Base-by-base conservation (phyloP, 2,797 vertebrate species). In the Gallirallus australis region DNA sequence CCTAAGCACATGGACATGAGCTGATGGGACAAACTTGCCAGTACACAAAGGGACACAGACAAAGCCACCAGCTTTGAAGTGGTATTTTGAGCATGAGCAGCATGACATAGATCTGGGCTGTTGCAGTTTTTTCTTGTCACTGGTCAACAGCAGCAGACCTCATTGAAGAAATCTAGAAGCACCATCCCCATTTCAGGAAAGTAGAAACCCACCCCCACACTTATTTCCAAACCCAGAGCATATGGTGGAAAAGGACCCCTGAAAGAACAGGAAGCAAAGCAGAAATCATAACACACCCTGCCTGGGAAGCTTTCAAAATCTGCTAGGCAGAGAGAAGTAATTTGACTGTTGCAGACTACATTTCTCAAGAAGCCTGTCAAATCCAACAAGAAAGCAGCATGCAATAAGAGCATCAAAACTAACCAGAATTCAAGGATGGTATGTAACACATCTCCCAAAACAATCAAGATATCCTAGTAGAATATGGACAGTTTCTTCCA, bases 161-260 rank as follows among this genome's bases (percentile, higher is more conserved):
- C 19, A 12, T 0, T 30, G 27, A 52, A 57, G 54, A 92, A 72
- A 65, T 27, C 28, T 12, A 73, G 30, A 57, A 81, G 68, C 12
- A n/a, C 11, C 8, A 21, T 3, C 39, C 42, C n/a, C 28, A 23
- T 56, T 71, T 42, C 33, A 79, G 28, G 47, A 65, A 50, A 73
- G 39, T 0, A 12, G 14, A 4, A 33, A 37, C 37, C 11, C 37
- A 37, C 10, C 0, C 10, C 20, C 24, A 52, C 0, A 1, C 2
- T 42, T 60, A 11, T 31, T n/a, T 86, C 53, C 64, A 65, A 76
- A 37, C 45, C 23, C 56, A 45, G 61, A 91, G 33, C 23, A 35
- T 4, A 31, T 2, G 13, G 50, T 72, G 8, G 39, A 42, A 73
- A 64, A 92, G n/a, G 25, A 70, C 10, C 18, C 23, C 77, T 33